These are phyloP conservation scores for Diabrotica virgifera DNA, from an alignment of 1,140 invertebrate species.

Conservation along the genomic window DNA sequence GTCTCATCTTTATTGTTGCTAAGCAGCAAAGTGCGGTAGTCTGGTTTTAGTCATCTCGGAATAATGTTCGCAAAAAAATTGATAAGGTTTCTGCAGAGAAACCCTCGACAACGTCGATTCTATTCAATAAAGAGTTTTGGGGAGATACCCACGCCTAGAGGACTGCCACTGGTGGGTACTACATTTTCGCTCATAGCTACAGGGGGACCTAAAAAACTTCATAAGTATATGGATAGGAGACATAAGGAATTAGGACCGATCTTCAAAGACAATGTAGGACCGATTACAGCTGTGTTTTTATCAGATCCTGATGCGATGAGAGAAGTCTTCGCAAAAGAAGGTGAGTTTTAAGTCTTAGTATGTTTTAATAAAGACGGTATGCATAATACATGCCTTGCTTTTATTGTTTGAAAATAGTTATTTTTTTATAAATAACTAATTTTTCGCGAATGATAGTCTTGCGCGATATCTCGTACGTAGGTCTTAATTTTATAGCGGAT, in stretches of 20 bases:
- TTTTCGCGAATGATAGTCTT: too few species aligned
- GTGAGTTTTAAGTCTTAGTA: too few species aligned
- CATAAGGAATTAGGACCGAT: slow-evolving; percentile 73
- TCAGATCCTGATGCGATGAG: slow-evolving; percentile 67
- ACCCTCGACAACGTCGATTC: background rate
- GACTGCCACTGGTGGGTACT: slow-evolving; percentile 58
- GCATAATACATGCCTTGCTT: too few species aligned
- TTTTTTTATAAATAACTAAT: too few species aligned
- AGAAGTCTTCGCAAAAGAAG: slow-evolving; percentile 71
- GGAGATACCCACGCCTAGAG: slow-evolving; percentile 49
- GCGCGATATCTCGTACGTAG: too few species aligned
- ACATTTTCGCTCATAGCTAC: slow-evolving; percentile 52
- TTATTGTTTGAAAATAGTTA: too few species aligned
- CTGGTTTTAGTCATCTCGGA: background rate
- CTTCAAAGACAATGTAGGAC: slow-evolving; percentile 69
- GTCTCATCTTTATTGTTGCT: background rate
- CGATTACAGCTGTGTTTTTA: slow-evolving; percentile 67
- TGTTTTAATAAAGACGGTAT: too few species aligned
- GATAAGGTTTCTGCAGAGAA: background rate
- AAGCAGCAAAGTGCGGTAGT: background rate
- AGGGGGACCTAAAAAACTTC: slow-evolving; percentile 56
- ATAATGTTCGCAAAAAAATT: background rate
- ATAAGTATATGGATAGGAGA: slow-evolving; percentile 69
- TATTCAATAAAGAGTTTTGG: slow-evolving; percentile 20
- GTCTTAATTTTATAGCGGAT: too few species aligned